These are phyloP conservation scores for Tamias sibiricus DNA, from an alignment of 2,113 vertebrate genomes.

Conservation along the genomic window DNA sequence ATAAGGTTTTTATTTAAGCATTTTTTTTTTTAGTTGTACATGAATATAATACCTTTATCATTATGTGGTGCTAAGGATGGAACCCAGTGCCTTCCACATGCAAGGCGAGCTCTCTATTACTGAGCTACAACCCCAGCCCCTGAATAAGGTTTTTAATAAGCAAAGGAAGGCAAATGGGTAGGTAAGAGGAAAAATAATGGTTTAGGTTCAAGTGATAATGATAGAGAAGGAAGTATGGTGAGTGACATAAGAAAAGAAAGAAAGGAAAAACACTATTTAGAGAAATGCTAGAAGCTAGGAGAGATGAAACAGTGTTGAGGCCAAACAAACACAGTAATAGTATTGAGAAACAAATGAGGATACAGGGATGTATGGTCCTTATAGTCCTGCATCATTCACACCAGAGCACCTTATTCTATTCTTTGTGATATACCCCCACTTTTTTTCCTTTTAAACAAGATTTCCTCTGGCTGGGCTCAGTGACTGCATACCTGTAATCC, in stretches of 20 bases:
- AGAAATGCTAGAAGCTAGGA: background rate
- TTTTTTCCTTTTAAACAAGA: background rate
- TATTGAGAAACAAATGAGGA: background rate
- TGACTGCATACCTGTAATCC: no score
- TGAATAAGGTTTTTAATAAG: background rate
- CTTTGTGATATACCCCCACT: background rate
- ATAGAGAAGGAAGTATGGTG: background rate
- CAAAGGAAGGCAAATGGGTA: background rate
- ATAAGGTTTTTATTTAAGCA: conserved; percentile 9
- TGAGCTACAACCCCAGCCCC: no score
- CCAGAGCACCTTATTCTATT: background rate
- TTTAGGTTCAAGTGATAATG: background rate
- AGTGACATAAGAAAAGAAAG: background rate
- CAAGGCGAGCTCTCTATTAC: no score
- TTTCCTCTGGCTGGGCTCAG: no score
- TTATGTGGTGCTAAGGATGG: no score
- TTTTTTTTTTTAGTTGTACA: no score
- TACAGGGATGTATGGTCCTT: rapidly evolving
- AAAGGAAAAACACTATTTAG: background rate
- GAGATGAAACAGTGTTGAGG: background rate
- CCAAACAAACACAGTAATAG: background rate
- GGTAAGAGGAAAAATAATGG: background rate
- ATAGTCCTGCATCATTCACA: background rate
- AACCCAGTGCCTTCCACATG: no score
- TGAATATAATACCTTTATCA: no score